Conservation (phyloP, 1,140 invertebrate genomes). For the Drosophila repletoides region DNA sequence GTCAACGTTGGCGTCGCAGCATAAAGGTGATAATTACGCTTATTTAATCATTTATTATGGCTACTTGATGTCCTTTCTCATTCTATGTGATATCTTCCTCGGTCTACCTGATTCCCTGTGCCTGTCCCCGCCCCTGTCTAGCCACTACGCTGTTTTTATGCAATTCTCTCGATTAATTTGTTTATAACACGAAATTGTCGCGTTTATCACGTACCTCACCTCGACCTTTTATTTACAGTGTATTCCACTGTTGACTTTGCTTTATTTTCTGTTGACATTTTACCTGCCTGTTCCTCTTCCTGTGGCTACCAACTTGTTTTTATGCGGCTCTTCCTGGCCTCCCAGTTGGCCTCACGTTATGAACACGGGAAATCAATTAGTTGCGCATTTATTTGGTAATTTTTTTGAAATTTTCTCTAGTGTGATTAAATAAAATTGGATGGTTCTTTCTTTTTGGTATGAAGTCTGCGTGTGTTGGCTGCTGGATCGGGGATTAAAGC, state of each 20-base stretch:
- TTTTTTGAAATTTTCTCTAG: conserved; percentile 6
- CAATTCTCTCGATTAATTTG: conserved; percentile 66
- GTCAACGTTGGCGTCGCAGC: conserved; percentile 6
- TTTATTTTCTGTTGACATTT: conserved; percentile 27
- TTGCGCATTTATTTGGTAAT: conserved; percentile 38
- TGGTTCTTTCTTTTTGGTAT: neutral
- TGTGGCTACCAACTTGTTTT: conserved; percentile 30
- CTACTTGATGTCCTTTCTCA: conserved; percentile 50
- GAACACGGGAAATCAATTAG: conserved; percentile 65
- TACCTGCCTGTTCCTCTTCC: conserved; percentile 10
- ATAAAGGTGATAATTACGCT: conserved; percentile 78
- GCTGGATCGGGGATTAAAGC: neutral
- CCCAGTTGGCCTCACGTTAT: neutral
- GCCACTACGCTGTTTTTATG: conserved; percentile 17
- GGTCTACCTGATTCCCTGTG: neutral
- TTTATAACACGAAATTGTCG: conserved; percentile 67
- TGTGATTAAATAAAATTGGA: neutral
- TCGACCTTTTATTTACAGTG: conserved; percentile 38
- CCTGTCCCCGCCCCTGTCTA: neutral
- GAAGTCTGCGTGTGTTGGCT: neutral
- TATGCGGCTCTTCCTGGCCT: neutral
- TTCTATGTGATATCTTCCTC: neutral
- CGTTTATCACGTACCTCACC: conserved; percentile 63
- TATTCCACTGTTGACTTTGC: conserved; percentile 19
- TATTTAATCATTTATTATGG: conserved; percentile 78